These are phyloP conservation scores for Malacosoma neustria DNA, from an alignment of 2,888 invertebrate species.

Conservation along the genomic window DNA sequence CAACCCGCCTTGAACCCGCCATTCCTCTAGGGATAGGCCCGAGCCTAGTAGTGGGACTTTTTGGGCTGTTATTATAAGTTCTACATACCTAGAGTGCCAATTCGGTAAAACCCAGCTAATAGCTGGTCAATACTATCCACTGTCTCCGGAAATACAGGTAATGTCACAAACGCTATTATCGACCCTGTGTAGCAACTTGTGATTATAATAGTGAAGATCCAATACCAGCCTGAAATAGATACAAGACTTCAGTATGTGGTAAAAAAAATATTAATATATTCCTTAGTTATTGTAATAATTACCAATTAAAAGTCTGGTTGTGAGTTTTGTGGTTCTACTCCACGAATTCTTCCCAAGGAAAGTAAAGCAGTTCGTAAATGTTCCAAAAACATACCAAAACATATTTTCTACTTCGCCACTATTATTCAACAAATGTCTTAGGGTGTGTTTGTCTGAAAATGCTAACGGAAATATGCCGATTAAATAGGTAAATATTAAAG, in stretches of 20 bases:
- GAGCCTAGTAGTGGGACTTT: no score
- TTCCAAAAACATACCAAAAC: slow-evolving; percentile 92
- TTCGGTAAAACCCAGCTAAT: slow-evolving; percentile 78
- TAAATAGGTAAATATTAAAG: slow-evolving; percentile 80
- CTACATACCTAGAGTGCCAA: slow-evolving; percentile 80
- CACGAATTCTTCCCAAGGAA: slow-evolving; percentile 81
- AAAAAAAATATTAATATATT: not conserved
- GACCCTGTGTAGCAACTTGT: slow-evolving; percentile 90
- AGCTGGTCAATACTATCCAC: slow-evolving; percentile 81
- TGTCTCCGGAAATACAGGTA: slow-evolving; percentile 84
- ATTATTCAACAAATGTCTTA: slow-evolving; percentile 78
- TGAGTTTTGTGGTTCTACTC: slow-evolving; percentile 79
- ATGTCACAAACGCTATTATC: slow-evolving; percentile 88
- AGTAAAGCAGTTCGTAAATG: slow-evolving; percentile 87
- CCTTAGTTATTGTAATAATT: no score
- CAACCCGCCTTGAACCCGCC: no score
- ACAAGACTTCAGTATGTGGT: not conserved
- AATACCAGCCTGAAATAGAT: slow-evolving; percentile 77
- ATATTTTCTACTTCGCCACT: slow-evolving; percentile 86
- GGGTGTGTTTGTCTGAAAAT: slow-evolving; percentile 81
- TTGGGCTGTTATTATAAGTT: no score
- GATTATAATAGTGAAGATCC: slow-evolving; percentile 90
- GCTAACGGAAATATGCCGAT: slow-evolving; percentile 84
- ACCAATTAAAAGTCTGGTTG: slow-evolving; percentile 84
- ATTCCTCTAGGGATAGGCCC: no score